A percentile compares a stretch with the other conserved stretches of the same genome.
Conservation (phyloP, 2,888 invertebrate species). For the Agonopterix alstromeriana region DNA sequence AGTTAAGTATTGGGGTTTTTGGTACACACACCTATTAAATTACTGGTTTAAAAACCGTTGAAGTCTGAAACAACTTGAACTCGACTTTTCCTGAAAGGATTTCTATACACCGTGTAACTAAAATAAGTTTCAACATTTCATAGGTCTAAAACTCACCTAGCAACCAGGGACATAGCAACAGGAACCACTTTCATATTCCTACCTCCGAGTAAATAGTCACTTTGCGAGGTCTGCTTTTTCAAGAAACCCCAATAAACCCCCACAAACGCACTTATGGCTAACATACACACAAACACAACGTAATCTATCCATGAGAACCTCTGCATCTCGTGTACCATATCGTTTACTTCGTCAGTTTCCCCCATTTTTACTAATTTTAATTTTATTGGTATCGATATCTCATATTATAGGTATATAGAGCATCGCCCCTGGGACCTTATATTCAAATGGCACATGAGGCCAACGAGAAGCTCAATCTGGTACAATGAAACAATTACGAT, state of each 20-base stretch:
- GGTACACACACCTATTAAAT: too few species aligned
- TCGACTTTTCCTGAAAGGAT: too few species aligned
- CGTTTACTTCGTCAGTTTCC: conserved; percentile 50
- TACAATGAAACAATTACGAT: conserved; percentile 76
- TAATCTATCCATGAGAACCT: conserved; percentile 86
- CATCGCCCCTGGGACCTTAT: conserved; percentile 32
- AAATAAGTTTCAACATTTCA: too few species aligned
- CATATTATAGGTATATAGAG: conserved; percentile 14
- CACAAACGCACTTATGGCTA: conserved; percentile 84
- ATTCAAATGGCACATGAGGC: conserved; percentile 32
- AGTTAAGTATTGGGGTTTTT: too few species aligned
- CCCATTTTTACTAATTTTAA: conserved; percentile 30
- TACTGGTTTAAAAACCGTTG: too few species aligned
- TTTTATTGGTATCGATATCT: conserved; percentile 9
- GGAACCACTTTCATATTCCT: conserved; percentile 89
- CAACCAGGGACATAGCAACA: conserved; percentile 89
- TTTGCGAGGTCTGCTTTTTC: conserved; percentile 78
- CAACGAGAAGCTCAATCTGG: conserved; percentile 56
- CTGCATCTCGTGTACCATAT: conserved; percentile 74
- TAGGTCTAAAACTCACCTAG: conserved; percentile 75
- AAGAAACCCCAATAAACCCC: conserved; percentile 90
- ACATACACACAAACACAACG: conserved; percentile 85
- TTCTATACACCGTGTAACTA: too few species aligned
- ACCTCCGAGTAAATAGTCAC: conserved; percentile 88
- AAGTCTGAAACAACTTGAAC: too few species aligned